Conservation (phyloP, 92 coral and sea anemone genomes). For the Zoanthus gigantus region DNA sequence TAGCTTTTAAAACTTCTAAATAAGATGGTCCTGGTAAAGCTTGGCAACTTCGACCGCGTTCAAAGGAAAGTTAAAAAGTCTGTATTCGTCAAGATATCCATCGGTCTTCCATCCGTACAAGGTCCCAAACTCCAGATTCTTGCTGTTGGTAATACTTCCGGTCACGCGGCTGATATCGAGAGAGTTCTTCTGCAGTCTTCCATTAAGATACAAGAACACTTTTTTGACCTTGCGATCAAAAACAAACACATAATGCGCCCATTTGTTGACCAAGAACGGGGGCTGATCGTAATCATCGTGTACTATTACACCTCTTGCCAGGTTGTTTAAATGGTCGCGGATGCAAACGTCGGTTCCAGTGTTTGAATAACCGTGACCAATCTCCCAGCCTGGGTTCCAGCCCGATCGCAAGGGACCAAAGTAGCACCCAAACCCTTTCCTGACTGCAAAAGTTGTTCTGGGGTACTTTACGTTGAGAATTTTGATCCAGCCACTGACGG, state of each 20-base stretch:
- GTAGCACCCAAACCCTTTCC: slow-evolving; percentile 75
- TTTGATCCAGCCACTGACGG: slow-evolving; percentile 74
- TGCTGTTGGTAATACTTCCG: slow-evolving; percentile 75
- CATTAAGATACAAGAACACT: slow-evolving; percentile 68
- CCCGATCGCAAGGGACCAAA: slow-evolving; percentile 44
- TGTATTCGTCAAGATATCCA: slow-evolving; percentile 83
- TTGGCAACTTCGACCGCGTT: slow-evolving; percentile 52
- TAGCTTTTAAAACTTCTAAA: background rate
- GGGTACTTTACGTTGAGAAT: slow-evolving; percentile 74
- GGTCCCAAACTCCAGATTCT: slow-evolving; percentile 68
- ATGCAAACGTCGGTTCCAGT: slow-evolving; percentile 67
- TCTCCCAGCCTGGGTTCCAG: slow-evolving; percentile 79
- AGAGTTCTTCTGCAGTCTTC: slow-evolving; percentile 66
- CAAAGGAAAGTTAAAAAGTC: slow-evolving; percentile 73
- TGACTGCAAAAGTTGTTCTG: slow-evolving; percentile 76
- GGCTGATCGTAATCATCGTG: slow-evolving; percentile 69
- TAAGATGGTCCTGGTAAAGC: slow-evolving; percentile 68
- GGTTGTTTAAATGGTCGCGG: slow-evolving; percentile 71
- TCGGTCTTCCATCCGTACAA: slow-evolving; percentile 84
- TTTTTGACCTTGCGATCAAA: slow-evolving; percentile 69
- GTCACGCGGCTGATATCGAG: slow-evolving; percentile 70
- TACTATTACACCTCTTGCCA: slow-evolving; percentile 9
- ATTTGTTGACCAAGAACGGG: slow-evolving; percentile 51
- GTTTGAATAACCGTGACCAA: slow-evolving; percentile 66
- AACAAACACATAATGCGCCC: slow-evolving; percentile 69